Percentiles rank a stretch among this genome's conserved stretches.
phyloP scores from a whole-genome alignment of 1,140 invertebrate species.

The Drosophila guanche region DNA sequence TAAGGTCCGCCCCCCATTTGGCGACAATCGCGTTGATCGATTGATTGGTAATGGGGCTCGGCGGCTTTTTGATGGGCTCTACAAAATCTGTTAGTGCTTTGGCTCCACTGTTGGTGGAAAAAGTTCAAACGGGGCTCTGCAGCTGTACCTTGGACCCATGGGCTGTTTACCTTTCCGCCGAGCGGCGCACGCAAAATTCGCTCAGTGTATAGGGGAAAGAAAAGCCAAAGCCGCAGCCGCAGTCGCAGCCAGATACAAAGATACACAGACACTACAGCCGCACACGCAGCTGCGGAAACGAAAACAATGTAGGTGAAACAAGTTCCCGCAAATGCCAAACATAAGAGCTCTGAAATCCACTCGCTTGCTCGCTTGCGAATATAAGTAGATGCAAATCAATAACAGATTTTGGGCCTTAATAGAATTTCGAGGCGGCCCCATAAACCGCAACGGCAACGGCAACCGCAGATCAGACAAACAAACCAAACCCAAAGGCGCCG shows the following conservation, averaged over 20 bases:
- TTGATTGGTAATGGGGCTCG: conserved; percentile 65
- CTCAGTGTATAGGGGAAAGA: conserved; percentile 13
- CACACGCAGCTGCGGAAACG: conserved; percentile 78
- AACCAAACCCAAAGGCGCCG: conserved; percentile 70
- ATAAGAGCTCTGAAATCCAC: conserved; percentile 61
- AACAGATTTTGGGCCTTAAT: conserved; percentile 69
- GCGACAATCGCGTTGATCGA: conserved; percentile 62
- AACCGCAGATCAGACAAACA: conserved; percentile 76
- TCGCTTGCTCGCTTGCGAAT: conserved; percentile 19
- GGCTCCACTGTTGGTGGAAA: conserved; percentile 25
- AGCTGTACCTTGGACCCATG: conserved; percentile 62
- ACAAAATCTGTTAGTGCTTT: conserved; percentile 54
- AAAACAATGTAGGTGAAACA: conserved; percentile 79
- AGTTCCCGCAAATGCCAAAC: conserved; percentile 69
- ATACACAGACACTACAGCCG: conserved; percentile 43
- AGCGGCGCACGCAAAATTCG: conserved; percentile 30
- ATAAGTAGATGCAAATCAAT: conserved; percentile 73
- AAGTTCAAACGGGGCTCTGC: conserved; percentile 59
- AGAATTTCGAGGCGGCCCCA: conserved; percentile 62
- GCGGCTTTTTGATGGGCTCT: conserved; percentile 49
- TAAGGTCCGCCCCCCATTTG: conserved; percentile 40
- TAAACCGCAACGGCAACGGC: conserved; percentile 46
- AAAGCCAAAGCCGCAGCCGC: conserved; percentile 22
- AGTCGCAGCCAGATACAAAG: conserved; percentile 36
- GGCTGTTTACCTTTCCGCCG: conserved; percentile 26